These are phyloP conservation scores for Mechanitis mazaeus DNA, from an alignment of 2,888 invertebrate species.

Conservation along the genomic window DNA sequence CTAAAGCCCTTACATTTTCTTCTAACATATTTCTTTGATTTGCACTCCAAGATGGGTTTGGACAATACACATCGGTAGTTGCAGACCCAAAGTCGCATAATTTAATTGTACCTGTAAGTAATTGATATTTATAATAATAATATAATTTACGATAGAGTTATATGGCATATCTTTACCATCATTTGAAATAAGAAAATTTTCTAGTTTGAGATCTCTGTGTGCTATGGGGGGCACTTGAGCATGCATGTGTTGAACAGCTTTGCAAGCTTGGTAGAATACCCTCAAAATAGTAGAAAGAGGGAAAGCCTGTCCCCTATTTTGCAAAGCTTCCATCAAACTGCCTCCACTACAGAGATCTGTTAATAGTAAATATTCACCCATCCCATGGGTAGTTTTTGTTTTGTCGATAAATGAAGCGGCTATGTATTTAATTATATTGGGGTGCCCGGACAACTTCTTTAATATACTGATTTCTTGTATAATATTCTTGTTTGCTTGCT, in stretches of 20 bases:
- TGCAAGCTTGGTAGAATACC: constrained; percentile 93
- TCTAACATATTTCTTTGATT: constrained; percentile 93
- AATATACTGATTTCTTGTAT: constrained; percentile 89
- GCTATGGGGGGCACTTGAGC: constrained; percentile 91
- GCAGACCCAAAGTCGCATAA: constrained; percentile 99
- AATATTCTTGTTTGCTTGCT: constrained; percentile 86
- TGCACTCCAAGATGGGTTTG: constrained; percentile 94
- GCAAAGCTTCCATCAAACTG: constrained; percentile 80
- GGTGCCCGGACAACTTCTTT: constrained; percentile 93
- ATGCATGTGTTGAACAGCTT: constrained; percentile 96
- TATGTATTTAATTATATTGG: constrained; percentile 93
- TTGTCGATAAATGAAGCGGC: constrained; percentile 89
- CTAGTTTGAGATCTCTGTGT: constrained; percentile 97
- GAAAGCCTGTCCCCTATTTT: constrained; percentile 77
- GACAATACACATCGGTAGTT: constrained; percentile 86
- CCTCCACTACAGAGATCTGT: constrained; percentile 96
- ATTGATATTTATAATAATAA: constrained; percentile 6
- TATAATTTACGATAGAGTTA: constrained; percentile 2
- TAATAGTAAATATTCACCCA: constrained; percentile 92
- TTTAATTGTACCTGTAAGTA: constrained; percentile 80
- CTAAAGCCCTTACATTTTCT: constrained; percentile 84
- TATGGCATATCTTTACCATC: constrained; percentile 77
- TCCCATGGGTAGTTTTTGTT: constrained; percentile 85
- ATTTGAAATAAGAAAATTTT: constrained; percentile 92
- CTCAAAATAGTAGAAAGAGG: constrained; percentile 83